These are phyloP conservation scores for Varecia variegata DNA, from an alignment of 2,797 vertebrate genomes.

Conservation along the genomic window DNA sequence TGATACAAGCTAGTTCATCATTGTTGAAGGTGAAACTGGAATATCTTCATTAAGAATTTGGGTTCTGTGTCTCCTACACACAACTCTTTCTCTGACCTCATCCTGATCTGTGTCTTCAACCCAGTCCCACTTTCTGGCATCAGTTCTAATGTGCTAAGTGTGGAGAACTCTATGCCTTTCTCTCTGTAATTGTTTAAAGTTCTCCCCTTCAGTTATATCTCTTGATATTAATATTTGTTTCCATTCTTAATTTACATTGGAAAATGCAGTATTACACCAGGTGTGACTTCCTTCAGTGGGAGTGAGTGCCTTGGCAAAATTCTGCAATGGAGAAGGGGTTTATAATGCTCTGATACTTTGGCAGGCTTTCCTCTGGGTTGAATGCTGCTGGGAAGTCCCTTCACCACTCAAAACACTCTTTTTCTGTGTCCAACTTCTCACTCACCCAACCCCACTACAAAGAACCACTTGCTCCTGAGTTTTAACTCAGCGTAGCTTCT, in stretches of 20 bases:
- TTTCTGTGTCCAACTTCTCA: not conserved
- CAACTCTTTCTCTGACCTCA: not conserved
- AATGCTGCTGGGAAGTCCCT: not conserved
- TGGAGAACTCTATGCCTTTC: not conserved
- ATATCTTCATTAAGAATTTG: not conserved
- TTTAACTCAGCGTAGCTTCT: not conserved
- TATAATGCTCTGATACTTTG: not conserved
- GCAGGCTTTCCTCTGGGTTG: not conserved
- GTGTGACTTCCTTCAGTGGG: not conserved
- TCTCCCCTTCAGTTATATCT: not conserved
- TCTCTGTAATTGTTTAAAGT: not conserved
- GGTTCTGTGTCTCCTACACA: not conserved
- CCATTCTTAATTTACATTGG: not conserved
- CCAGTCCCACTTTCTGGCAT: not conserved
- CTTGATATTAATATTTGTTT: constrained; percentile 28
- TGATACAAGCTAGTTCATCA: not conserved
- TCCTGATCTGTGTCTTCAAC: not conserved
- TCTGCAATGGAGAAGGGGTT: not conserved
- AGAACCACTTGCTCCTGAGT: not conserved
- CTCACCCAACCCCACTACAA: not conserved
- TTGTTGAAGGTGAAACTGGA: not conserved
- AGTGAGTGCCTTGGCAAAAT: constrained; percentile 6
- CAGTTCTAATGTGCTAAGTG: not conserved
- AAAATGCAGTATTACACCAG: not conserved
- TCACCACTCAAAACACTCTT: not conserved